Base-by-base conservation (phyloP, 2,113 vertebrate genomes). In the Sinocyclocheilus anophthalmus region DNA sequence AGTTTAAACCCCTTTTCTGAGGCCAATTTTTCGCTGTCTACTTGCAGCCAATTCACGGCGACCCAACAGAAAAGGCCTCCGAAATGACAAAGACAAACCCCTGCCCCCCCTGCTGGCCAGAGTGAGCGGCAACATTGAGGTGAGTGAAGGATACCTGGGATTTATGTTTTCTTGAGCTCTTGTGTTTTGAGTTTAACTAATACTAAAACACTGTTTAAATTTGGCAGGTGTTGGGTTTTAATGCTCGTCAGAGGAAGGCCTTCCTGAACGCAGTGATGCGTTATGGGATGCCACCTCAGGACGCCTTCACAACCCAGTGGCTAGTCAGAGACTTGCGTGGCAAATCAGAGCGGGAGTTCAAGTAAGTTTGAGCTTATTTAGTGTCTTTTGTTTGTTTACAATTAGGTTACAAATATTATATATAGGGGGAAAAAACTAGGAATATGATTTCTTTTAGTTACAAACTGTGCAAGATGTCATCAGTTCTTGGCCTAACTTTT, bases 221-320 rank as follows among this genome's bases (percentile, higher is more conserved):
- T 55, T 12, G 20, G 57, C 90, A 99, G 98, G 98, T 99, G 65
- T 90, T 99, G 93, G 98, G 98, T 75, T 99, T 99, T 93, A 99
- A 99, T 42, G 97, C 97, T 84, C 96, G 98, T 12, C 98, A 99
- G 92, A 93, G 98, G 89, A 99, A 99, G 92, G 98, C 98, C 33
- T 99, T 99, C 94, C 95, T 99, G 88, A 99, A 99, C n/a, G 98
- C 97, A 4, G 98, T 99, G 90, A 98, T 99, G 97, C 97, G 98
- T 87, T 99, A 99, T n/a, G 98, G 98, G 85, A 99, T 99, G 98
- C 98, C 98, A 0, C 98, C 98, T 1, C 98, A 99, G 90, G 98
- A 99, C 81, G 98, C 97, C 86, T 99, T 99, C 90, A 98, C 97
- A 85, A 98, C 97, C 39, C 98, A 99, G 90, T 99, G 98, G 98